Evolutionary conservation across 2,888 invertebrate species (phyloP), one percentile per base, ranked within the genome.

Genomic region (Exocentrus adspersus): DNA sequence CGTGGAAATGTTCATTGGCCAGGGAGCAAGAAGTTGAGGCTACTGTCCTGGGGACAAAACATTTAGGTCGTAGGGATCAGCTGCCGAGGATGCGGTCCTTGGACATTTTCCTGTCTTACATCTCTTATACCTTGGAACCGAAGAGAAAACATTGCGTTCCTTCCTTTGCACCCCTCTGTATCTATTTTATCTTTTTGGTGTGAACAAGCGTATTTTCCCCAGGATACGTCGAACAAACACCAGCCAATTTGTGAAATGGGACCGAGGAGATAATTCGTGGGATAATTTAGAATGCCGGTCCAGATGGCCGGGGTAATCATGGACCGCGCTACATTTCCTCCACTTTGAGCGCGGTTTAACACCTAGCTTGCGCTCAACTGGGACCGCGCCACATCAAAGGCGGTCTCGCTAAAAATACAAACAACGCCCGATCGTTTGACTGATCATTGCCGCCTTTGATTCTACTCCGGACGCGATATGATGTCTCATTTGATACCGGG

Each of bases 301-400:
- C 60, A 60, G 60, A 60, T 60, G 60, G 51, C 51, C 16, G 51
- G n/a, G 60, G 60, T 30, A 30, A 57, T 57, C 64, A 61, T 71
- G 67, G 73, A 71, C 68, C 68, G 65, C 78, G 77, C 77, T 77
- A 79, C 80, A 79, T 79, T 80, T 80, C 79, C 80, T 80, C 78
- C 77, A 79, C 80, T 79, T 79, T 79, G 79, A 75, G 74, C 69
- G 75, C 75, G 78, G 76, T 80, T 37, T 80, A 80, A 77, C 81
- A 81, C 81, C 79, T 80, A 78, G 77, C 72, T 76, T 77, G 80
- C 77, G 75, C 75, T 79, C 80, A 80, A 80, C 80, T 80, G 80
- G 77, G 73, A 72, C 75, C 77, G 71, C 73, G 66, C 79, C 80
- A 79, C 80, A 80, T 80, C 80, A 81, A 81, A 80, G 81, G 74